Base-by-base conservation (phyloP, 2,113 vertebrate species). In the Centropus unirufus region DNA sequence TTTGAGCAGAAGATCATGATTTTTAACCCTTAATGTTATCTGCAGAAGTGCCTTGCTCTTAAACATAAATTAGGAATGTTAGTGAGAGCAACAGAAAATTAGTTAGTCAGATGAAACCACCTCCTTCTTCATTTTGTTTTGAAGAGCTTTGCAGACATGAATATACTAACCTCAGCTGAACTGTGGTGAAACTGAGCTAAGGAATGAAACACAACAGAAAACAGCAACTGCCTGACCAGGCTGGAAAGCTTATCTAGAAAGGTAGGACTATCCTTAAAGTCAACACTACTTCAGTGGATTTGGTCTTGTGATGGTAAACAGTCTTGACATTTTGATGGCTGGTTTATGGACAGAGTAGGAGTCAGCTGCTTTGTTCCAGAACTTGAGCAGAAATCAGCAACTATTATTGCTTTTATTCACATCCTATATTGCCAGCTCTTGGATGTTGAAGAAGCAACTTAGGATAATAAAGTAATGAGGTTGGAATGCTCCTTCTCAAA, bases 381-480 rank as follows among this genome's bases (percentile, higher is more conserved):
- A 61, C 5, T 10, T 1, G 5, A 73, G 44, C 29, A 87, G 59
- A 70, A 89, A 77, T 30, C 57, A 70, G 19, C 7, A 61, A 20
- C 27, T 72, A 4, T 17, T 62, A 4, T 7, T 0, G 0, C 20
- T 47, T 61, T 47, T 8, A 23, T 72, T 57, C 26, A 7, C 21
- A 57, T 54, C 23, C 24, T 2, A 1, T 14, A 51, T 22, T 52
- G 23, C 26, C 32, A 57, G 7, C 5, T 46, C 1, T 86, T 0
- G 1, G 51, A 34, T 8, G 34, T 58, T 70, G 61, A 74, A 81
- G n/a, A 58, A 52, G 8, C 7, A 78, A 62, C 5, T n/a, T 15
- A 62, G 5, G 10, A 18, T 16, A 74, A 75, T 57, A 42, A 54
- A 44, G 12, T 67, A 24, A 32, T 36, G 26, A 46, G 23, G 10